Evolutionary conservation across 1,140 invertebrate genomes (phyloP), one percentile per base, ranked within the genome.

Genomic region (Tetraneura akinire): DNA sequence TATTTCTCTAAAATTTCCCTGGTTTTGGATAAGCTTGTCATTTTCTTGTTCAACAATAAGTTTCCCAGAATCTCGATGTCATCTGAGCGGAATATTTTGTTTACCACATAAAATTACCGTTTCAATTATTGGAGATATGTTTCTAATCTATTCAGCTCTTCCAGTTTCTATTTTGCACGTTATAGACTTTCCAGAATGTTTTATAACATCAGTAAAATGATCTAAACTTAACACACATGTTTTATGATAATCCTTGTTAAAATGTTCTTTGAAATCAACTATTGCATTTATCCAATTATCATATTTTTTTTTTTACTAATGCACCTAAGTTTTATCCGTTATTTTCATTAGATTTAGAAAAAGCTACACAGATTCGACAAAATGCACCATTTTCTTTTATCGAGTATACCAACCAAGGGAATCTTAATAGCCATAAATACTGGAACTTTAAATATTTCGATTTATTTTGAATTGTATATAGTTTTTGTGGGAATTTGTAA

Each of bases 331-430:
- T 51, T n/a, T 51, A 18, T 51, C 49, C 49, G 16, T 51, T 51
- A n/a, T 51, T 51, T 51, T 51, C 66, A 42, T 70, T n/a, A 3
- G 32, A 42, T 70, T 47, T 70, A n/a, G 66, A 70, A 70, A 70
- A 70, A 3, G 42, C 42, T 37, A 70, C 66, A 70, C 66, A 70
- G 13, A 42, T 14, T 70, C 29, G 21, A 37, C 6, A 70, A 70
- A 70, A 70, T 47, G 66, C 37, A 42, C 66, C 66, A 70, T 70
- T 32, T 70, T 45, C 9, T 2, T 11, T 26, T 37, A 3, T 18
- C 0, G 66, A 70, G 16, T 70, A 70, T 21, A 6, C 23, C 66
- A 70, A 70, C 66, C 66, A 70, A 37, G 32, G 4, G 32, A 70
- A 70, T 70, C 32, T 23, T 42, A 42, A 37, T 37, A 70, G 29